Base-by-base conservation (phyloP, 2,888 invertebrate genomes). In the Drosophila acutilabella region DNA sequence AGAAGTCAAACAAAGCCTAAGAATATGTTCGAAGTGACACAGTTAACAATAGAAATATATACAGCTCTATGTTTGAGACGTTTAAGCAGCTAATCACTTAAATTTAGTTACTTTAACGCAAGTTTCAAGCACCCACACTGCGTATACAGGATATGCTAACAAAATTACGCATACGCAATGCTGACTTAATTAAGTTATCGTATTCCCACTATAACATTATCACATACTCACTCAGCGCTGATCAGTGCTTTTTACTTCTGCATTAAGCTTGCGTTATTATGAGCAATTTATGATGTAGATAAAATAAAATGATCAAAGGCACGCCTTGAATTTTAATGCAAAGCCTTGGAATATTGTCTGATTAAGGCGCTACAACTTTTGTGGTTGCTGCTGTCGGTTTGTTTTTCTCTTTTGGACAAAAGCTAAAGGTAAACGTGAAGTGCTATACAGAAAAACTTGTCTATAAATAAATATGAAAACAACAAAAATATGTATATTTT, bases 291-390 rank as follows among this genome's bases (percentile, higher is more conserved):
- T 86, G 88, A 83, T 84, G 87, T 86, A 66, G 69, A 80, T 83
- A 68, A 73, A 82, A 56, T 73, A 50, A 70, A 68, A 83, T 83
- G 64, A 51, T 59, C 50, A 57, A 38, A 61, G 71, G 64, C 79
- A 72, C 86, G 84, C 83, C 89, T 86, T 83, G 83, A 83, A 83
- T 83, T 65, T 73, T 20, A 83, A 88, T 83, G 60, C 65, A 58
- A n/a, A 70, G 78, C 83, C 89, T 83, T 83, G 78, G 54, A 65
- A 66, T 58, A 57, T 41, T 53, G 48, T 51, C 77, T 51, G 51
- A 64, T 71, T 74, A 66, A 26, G 78, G 54, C 33, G 67, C 54
- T 78, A 67, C 74, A 53, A 64, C 69, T 80, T 73, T 52, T 57
- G 47, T 58, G 13, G 20, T 13, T 36, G 13, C 10, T 10, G 50